Percentiles rank a stretch among this genome's conserved stretches.
Evolutionary conservation across 2,113 vertebrate species (phyloP).

Genomic region (human (Homo sapiens)): DNA sequence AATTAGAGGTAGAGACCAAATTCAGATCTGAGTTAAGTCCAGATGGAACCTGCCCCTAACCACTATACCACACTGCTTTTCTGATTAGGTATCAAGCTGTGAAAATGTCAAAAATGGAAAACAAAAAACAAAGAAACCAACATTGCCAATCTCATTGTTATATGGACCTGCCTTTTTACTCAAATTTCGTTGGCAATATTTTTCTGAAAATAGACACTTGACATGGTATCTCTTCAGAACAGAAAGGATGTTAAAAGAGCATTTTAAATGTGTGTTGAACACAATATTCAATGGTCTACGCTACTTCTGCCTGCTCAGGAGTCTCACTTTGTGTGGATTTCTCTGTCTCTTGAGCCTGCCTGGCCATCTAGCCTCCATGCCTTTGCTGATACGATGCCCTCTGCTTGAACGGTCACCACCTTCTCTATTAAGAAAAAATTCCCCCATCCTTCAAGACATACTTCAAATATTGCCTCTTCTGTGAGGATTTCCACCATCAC

Average conservation of each 20-base stretch:
- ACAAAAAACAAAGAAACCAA: no score
- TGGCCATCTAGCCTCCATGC: background rate
- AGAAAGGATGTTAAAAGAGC: background rate
- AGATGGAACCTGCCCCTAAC: background rate
- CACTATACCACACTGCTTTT: background rate
- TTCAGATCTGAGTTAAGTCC: background rate
- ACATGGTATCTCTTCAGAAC: background rate
- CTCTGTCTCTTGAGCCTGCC: background rate
- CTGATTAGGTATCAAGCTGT: constrained; percentile 57
- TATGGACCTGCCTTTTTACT: background rate
- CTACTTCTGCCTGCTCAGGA: background rate
- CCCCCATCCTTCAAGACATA: background rate
- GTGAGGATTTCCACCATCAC: background rate
- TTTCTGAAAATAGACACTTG: background rate
- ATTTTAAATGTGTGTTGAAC: background rate
- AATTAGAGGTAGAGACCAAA: constrained; percentile 54
- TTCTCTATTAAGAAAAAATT: background rate
- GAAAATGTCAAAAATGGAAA: background rate
- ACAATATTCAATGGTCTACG: background rate
- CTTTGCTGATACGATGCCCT: background rate
- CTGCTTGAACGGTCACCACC: background rate
- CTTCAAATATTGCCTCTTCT: background rate
- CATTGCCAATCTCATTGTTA: background rate
- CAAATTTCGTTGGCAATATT: background rate
- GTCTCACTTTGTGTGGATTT: background rate